Base-by-base conservation (phyloP, 2,888 invertebrate species). In the Entomobrya proxima region DNA sequence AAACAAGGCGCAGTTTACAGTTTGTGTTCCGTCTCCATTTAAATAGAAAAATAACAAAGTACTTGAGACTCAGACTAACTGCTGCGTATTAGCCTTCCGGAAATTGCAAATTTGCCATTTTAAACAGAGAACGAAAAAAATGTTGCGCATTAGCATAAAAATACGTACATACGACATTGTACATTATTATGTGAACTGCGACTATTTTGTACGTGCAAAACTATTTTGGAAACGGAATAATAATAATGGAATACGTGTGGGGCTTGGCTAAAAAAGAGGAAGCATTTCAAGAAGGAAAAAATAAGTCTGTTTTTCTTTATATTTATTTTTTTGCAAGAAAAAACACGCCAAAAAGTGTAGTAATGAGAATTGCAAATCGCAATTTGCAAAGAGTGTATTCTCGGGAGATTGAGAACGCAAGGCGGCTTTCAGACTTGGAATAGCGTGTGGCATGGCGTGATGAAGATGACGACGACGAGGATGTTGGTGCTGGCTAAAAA, bases 21-120 rank as follows among this genome's bases (percentile, higher is more conserved):
- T n/a, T 13, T n/a, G n/a, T 47, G 67, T 67, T 67, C 67, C 67
- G 44, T 67, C 44, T 64, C 37, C 64, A 64, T 37, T 6, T 40
- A 24, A 40, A 37, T 7, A 55, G 27, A 55, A 55, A 55, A 24
- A 15, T 13, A 40, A 67, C 40, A 67, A 67, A 37, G 37, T 6
- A 37, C 18, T 37, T 30, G 32, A 64, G n/a, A n/a, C n/a, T n/a
- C n/a, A n/a, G n/a, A 35, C 18, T 30, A 13, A 40, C 7, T 21
- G 37, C 77, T 77, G 61, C 77, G 61, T 61, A 77, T 30, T 67
- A n/a, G n/a, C 32, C 32, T 32, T 58, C 77, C 77, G 77, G 77
- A 77, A 77, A 77, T 44, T 77, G 77, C 76, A 37, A 76, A 55
- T 76, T 64, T 77, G 24, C 58, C n/a, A 35, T 74, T 74, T 50